phyloP scores from a whole-genome alignment of 2,888 invertebrate species.

The Cremastinae sp. region DNA sequence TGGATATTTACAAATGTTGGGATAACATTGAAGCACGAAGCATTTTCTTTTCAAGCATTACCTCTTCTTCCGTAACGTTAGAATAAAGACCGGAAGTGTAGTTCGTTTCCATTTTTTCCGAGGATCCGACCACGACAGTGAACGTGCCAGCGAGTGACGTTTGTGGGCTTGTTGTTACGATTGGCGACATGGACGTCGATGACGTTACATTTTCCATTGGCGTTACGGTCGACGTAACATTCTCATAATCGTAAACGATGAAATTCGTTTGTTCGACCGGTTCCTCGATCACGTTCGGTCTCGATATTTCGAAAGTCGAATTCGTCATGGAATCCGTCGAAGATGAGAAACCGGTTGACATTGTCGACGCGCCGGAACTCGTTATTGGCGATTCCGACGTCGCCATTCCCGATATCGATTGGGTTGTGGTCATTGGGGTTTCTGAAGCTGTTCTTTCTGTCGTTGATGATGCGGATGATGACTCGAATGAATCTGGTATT shows the following conservation, averaged over 20 bases:
- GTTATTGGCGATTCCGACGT: slow-evolving; percentile 61
- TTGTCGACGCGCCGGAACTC: slow-evolving; percentile 59
- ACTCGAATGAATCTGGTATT: slow-evolving; percentile 67
- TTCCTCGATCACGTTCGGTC: slow-evolving; percentile 65
- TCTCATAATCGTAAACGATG: slow-evolving; percentile 65
- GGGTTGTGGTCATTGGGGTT: slow-evolving; percentile 75
- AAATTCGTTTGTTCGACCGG: slow-evolving; percentile 66
- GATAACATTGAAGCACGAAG: slow-evolving; percentile 61
- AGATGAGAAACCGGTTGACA: slow-evolving; percentile 46
- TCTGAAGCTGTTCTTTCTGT: slow-evolving; percentile 64
- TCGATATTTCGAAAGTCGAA: slow-evolving; percentile 59
- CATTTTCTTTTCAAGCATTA: slow-evolving; percentile 71
- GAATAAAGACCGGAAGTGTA: slow-evolving; percentile 69
- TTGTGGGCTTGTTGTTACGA: slow-evolving; percentile 60
- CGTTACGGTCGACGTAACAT: slow-evolving; percentile 60
- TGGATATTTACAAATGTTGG: slow-evolving; percentile 54
- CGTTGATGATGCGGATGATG: slow-evolving; percentile 66
- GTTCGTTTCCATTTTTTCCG: slow-evolving; percentile 68
- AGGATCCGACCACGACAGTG: slow-evolving; percentile 49
- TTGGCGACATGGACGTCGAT: slow-evolving; percentile 47
- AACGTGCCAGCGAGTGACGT: slow-evolving; percentile 52
- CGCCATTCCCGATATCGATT: slow-evolving; percentile 59
- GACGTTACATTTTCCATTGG: slow-evolving; percentile 67
- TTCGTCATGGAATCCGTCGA: slow-evolving; percentile 57
- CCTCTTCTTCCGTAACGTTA: slow-evolving; percentile 76